phyloP scores from a whole-genome alignment of 2,797 vertebrate genomes.

The Coluber constrictor region DNA sequence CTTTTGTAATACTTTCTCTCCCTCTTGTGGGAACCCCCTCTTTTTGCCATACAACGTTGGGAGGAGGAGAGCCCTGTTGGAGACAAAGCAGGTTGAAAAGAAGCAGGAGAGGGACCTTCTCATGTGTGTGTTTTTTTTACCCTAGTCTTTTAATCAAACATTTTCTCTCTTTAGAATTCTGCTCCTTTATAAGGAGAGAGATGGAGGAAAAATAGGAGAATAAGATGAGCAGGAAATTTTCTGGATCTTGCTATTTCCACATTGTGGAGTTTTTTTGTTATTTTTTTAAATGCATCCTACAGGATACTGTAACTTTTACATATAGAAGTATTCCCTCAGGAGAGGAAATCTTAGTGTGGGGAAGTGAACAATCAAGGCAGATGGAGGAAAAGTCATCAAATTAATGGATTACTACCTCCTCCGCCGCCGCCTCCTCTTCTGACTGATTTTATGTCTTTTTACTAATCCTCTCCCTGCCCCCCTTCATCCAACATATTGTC shows the following conservation, averaged over 20 bases:
- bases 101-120: neutral
- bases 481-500: neutral
- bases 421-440: neutral
- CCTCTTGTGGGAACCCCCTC: conserved; percentile 58
- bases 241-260: neutral
- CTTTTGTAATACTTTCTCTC: conserved; percentile 67
- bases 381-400: neutral
- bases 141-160: neutral
- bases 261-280: too few species aligned
- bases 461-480: neutral
- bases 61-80: conserved; percentile 65
- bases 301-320: neutral
- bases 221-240: neutral
- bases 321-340: neutral
- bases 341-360: neutral
- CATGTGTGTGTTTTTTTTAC: too few species aligned
- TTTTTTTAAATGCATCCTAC: neutral
- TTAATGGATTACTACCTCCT: neutral
- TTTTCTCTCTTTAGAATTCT: neutral
- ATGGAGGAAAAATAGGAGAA: neutral
- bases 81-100: neutral
- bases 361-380: neutral
- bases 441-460: neutral
- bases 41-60: conserved; percentile 66
- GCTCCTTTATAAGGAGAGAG: neutral